These are phyloP conservation scores for Drosophila leonis DNA, from an alignment of 2,888 invertebrate species.

Conservation along the genomic window DNA sequence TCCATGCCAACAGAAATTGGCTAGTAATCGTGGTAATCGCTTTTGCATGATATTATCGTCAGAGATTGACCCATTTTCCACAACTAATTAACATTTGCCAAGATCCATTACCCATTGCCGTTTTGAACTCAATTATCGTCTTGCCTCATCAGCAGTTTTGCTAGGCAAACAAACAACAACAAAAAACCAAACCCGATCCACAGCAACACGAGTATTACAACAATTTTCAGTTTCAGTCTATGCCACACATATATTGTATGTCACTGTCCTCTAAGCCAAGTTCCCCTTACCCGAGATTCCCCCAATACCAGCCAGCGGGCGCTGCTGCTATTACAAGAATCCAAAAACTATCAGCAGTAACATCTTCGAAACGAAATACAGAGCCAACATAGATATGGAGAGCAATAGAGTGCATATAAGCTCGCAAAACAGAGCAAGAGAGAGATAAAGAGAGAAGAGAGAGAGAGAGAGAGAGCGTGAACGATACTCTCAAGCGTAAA, in stretches of 20 bases:
- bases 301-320: constrained; percentile 5
- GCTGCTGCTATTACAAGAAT: constrained; percentile 54
- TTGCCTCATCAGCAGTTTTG: constrained; percentile 63
- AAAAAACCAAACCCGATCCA: constrained; percentile 23
- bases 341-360: constrained; percentile 18
- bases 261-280: constrained; percentile 39
- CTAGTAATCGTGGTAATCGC: constrained; percentile 47
- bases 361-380: constrained; percentile 39
- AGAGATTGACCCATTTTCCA: constrained; percentile 70
- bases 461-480: constrained; percentile 3
- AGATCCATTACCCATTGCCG: constrained; percentile 66
- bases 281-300: not conserved
- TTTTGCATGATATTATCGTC: constrained; percentile 37
- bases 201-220: constrained; percentile 56
- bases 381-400: not conserved
- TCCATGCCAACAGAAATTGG: constrained; percentile 39
- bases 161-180: constrained; percentile 28
- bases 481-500: constrained; percentile 14
- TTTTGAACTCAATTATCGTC: constrained; percentile 79
- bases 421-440: constrained; percentile 6
- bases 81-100: constrained; percentile 80
- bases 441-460: constrained; percentile 2
- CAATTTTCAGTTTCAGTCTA: constrained; percentile 60
- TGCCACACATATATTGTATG: constrained; percentile 34
- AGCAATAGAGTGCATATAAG: not conserved